Base-by-base conservation (phyloP, 2,888 invertebrate species). In the Chorisops tibialis region DNA sequence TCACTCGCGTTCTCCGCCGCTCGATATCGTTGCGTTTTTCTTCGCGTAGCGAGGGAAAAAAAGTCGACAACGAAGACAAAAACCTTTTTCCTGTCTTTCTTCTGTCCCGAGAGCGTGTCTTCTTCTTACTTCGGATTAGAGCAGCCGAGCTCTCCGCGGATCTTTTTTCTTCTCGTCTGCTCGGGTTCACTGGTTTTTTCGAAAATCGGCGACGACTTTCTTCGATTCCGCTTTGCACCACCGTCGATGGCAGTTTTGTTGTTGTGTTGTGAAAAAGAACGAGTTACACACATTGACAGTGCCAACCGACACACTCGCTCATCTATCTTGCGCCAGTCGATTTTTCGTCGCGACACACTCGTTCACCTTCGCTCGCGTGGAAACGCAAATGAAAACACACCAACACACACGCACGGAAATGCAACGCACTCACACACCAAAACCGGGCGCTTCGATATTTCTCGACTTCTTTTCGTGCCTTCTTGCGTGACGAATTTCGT, bases 351-450 rank as follows among this genome's bases (percentile, higher is more conserved):
- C n/a, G 16, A 19, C 58, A 48, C 61, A 47, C 63, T 61, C 61
- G 63, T 61, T 61, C 58, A 63, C 63, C 59, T 59, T 63, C 61
- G n/a, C n/a, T n/a, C n/a, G n/a, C n/a, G 56, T 59, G 30, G 11
- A 56, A 43, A n/a, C 24, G 14, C 48, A 54, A 12, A 18, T 30
- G 24, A 11, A 14, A 30, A 19, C 50, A 16, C 35, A 24, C 50
- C 56, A 43, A 19, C 41, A 47, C 58, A 58, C 58, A 12, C 56
- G 58, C n/a, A 14, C 43, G 18, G 9, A 7, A 14, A 11, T 22
- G 41, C 30, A 19, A 19, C 35, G n/a, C 45, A 43, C 41, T 11
- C 19, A 60, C 30, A 43, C 41, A 14, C 11, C 48, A 9, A 9
- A 30, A 30, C n/a, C 30, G 30, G 9, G 9, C 30, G 30, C 41